Evolutionary conservation across 2,888 invertebrate species (phyloP).

Genomic region (Aromia moschata): DNA sequence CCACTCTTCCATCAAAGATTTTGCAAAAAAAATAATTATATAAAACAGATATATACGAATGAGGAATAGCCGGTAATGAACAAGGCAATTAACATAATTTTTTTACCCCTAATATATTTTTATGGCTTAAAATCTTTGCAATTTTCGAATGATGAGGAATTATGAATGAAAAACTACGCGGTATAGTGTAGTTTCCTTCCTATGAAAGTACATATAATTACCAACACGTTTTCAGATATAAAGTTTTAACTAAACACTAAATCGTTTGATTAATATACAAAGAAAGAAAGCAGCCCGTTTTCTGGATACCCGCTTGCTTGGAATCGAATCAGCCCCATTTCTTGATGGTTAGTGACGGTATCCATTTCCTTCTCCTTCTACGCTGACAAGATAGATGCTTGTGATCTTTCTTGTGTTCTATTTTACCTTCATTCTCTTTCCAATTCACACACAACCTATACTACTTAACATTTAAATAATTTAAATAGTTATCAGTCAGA

Average conservation of each 20-base stretch:
- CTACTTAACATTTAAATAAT: constrained; percentile 58
- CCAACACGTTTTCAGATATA: background rate
- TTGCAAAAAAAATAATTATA: no score
- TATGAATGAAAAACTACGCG: no score
- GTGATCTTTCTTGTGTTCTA: constrained; percentile 55
- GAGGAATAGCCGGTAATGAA: no score
- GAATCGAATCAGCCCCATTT: constrained; percentile 46
- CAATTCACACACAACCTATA: constrained; percentile 43
- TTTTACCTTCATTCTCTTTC: constrained; percentile 44
- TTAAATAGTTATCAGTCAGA: constrained; percentile 49
- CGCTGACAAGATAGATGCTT: constrained; percentile 56
- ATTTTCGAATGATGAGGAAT: no score
- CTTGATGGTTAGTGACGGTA: constrained; percentile 49
- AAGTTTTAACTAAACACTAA: background rate
- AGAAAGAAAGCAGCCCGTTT: constrained; percentile 20
- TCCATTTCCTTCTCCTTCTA: constrained; percentile 29
- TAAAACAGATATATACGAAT: no score
- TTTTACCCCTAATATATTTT: no score
- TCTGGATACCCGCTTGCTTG: constrained; percentile 17
- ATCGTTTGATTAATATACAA: constrained; percentile 19
- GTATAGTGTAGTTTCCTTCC: no score
- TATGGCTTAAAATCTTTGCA: no score
- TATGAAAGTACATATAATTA: background rate
- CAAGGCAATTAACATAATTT: no score
- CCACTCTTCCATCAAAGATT: no score